phyloP scores from a whole-genome alignment of 2,797 vertebrate species.

The Syndactyla subalaris region DNA sequence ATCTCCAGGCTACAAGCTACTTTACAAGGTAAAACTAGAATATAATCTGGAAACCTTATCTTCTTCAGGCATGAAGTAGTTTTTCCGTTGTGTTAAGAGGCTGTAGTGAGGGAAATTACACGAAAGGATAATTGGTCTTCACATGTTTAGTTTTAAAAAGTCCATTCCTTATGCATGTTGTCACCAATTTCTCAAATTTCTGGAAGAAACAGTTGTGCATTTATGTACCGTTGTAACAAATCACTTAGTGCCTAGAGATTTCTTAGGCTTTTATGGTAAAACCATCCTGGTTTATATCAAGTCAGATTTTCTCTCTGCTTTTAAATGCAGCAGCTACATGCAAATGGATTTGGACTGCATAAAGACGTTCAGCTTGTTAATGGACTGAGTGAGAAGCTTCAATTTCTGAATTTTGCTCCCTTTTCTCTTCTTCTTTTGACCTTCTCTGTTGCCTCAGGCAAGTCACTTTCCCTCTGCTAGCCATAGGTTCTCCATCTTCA shows the following conservation, averaged over 20 bases:
- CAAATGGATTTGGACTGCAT: not conserved
- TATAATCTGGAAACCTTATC: not conserved
- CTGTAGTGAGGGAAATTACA: not conserved
- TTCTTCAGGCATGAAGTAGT: not conserved
- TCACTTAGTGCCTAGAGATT: not conserved
- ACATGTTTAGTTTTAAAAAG: not conserved
- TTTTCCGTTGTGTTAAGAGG: not conserved
- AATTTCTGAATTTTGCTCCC: not conserved
- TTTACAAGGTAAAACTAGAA: slow-evolving; percentile 85
- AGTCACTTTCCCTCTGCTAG: not conserved
- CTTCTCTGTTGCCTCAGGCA: not conserved
- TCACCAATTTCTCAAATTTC: not conserved
- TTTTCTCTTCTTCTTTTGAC: not conserved
- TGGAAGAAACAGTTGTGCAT: not conserved
- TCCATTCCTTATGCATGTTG: not conserved
- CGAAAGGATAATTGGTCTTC: not conserved
- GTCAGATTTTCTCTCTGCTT: not conserved
- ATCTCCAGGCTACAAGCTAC: slow-evolving; percentile 87
- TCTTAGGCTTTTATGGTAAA: not conserved
- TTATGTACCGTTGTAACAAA: not conserved
- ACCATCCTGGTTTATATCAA: not conserved
- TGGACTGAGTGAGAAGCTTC: not conserved
- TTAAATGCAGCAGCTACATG: not conserved
- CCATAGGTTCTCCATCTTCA: not conserved
- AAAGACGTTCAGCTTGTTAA: not conserved